Conservation (phyloP, 2,113 vertebrate species). For the Phocoena sinus region DNA sequence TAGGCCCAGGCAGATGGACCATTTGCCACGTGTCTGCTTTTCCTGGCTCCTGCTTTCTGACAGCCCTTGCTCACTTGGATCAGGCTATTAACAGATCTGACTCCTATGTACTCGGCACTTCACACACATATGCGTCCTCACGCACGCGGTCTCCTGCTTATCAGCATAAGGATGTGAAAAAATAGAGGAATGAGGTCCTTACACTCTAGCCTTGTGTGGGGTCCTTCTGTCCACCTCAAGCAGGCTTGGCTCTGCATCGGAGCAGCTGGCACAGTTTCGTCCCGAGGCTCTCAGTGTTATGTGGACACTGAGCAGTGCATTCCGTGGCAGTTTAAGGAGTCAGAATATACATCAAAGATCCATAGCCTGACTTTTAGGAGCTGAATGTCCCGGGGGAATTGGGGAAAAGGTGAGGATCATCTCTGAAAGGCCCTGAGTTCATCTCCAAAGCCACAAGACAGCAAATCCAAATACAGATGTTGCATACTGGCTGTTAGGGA, state of each 20-base stretch:
- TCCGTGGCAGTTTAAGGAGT: neutral
- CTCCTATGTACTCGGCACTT: neutral
- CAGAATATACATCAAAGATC: neutral
- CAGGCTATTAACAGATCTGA: neutral
- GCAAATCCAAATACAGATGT: neutral
- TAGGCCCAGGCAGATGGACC: neutral
- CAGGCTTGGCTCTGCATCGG: neutral
- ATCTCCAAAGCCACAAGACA: neutral
- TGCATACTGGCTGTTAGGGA: neutral
- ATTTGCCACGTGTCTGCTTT: slow-evolving; percentile 7
- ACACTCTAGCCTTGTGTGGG: neutral
- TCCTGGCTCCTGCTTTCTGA: slow-evolving; percentile 35
- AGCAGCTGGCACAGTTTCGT: neutral
- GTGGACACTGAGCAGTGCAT: neutral
- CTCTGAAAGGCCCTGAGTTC: neutral
- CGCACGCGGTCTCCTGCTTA: neutral
- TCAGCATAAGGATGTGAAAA: neutral
- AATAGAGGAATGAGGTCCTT: neutral
- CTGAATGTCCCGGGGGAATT: neutral
- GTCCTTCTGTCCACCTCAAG: neutral
- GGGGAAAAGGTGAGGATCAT: neutral
- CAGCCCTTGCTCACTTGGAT: slow-evolving; percentile 45
- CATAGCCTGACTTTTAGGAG: neutral
- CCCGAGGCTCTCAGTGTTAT: neutral
- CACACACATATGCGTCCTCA: neutral